Base-by-base conservation (phyloP, 2,113 vertebrate genomes). In the Andinoacara biseriatus region DNA sequence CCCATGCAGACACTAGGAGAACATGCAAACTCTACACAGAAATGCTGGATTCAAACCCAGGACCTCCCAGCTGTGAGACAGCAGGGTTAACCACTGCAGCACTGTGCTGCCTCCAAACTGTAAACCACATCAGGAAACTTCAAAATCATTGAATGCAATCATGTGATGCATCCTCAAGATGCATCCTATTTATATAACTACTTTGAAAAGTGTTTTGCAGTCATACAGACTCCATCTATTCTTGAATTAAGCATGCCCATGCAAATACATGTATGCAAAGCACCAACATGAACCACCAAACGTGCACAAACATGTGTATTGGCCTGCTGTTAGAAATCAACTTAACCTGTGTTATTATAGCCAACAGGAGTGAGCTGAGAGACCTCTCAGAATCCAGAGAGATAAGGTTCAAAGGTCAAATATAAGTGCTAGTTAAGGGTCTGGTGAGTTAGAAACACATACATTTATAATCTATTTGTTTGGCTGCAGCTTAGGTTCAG, bases 21-120 rank as follows among this genome's bases (percentile, higher is more conserved):
- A 29, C 40, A 29, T 49, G 24, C 63, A 69, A 29, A 49, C 49
- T 0, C 9, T 40, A 0, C 40, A 49, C 0, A 69, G 63, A 11
- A 29, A 69, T 15, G 40, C 65, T 67, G 40, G 22, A 3, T 69
- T 20, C 26, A 49, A 69, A 38, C 29, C 65, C 15, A 29, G 40
- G 24, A 29, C 15, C 65, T 20, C 26, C 22, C 46, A 7, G 22
- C 15, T 69, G 40, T 49, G 24, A 69, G 26, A 26, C 40, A 49
- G 18, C 40, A 49, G 40, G 7, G 18, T 18, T 46, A 2, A 17
- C 46, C 46, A 6, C 46, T 17, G 15, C 52, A 54, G 3, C 54
- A 56, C 54, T n/a, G n/a, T 56, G 20, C 54, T 18, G 3, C 40
- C n/a, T n/a, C 62, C 62, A 67, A 67, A 67, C 15, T 7, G 0